Evolutionary conservation across 2,113 vertebrate species (phyloP).

Genomic region (Ageneiosus marmoratus): DNA sequence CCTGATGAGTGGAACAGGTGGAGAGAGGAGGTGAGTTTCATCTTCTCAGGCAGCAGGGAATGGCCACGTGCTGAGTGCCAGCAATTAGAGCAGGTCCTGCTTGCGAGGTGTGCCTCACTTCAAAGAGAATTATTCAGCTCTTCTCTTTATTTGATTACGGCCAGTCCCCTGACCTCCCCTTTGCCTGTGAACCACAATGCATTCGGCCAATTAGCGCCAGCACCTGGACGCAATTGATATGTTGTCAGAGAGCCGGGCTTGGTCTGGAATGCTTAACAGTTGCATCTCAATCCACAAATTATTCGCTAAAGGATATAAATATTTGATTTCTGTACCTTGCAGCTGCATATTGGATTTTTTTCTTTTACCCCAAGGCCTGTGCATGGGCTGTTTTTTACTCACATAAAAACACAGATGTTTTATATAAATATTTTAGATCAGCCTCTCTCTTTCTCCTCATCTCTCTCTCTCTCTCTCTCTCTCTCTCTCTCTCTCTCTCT

Average conservation of each 20-base stretch:
- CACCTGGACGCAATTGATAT: slow-evolving; percentile 56
- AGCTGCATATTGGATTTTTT: slow-evolving; percentile 49
- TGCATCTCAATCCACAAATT: slow-evolving; percentile 60
- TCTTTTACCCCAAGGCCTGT: slow-evolving; percentile 51
- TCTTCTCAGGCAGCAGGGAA: slow-evolving; percentile 38
- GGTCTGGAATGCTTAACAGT: slow-evolving; percentile 55
- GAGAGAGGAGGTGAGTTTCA: slow-evolving; percentile 28
- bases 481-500: slow-evolving; percentile 30
- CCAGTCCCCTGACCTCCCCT: slow-evolving; percentile 58
- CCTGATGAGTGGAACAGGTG: slow-evolving; percentile 41
- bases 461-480: slow-evolving; percentile 43
- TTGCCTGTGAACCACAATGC: slow-evolving; percentile 52
- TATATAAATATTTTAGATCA: slow-evolving; percentile 59
- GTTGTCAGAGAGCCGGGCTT: slow-evolving; percentile 55
- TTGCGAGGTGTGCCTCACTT: slow-evolving; percentile 59
- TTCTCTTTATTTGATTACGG: slow-evolving; percentile 64
- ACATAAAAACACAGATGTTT: slow-evolving; percentile 63
- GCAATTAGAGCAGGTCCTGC: slow-evolving; percentile 61
- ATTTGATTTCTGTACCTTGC: slow-evolving; percentile 60
- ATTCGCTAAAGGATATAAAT: slow-evolving; percentile 60
- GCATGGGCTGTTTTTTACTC: slow-evolving; percentile 50
- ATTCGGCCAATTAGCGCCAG: slow-evolving; percentile 63
- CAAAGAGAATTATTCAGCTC: slow-evolving; percentile 71
- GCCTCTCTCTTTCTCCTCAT: slow-evolving; percentile 24
- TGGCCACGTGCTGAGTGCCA: slow-evolving; percentile 41